phyloP scores from a whole-genome alignment of 2,113 vertebrate species.

The Pimephales promelas region DNA sequence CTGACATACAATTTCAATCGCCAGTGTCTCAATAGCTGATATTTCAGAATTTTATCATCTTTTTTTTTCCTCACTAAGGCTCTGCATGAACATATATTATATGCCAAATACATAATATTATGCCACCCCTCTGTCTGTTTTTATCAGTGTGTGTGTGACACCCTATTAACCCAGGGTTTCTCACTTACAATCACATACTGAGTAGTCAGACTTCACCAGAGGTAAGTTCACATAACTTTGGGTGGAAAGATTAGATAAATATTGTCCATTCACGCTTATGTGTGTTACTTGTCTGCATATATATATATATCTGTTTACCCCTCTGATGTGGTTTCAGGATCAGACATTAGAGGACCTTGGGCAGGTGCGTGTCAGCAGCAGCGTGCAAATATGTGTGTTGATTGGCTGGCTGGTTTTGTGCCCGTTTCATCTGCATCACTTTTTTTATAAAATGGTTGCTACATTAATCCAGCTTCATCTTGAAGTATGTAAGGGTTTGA shows the following conservation, averaged over 20 bases:
- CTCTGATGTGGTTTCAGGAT: slow-evolving; percentile 77
- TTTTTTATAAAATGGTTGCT: slow-evolving; percentile 2
- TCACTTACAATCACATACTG: not conserved
- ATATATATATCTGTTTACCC: slow-evolving; percentile 55
- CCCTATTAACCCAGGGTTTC: slow-evolving; percentile 1
- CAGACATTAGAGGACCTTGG: slow-evolving; percentile 67
- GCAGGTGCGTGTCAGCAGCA: slow-evolving; percentile 68
- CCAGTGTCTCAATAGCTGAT: not conserved
- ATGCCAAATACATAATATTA: not conserved
- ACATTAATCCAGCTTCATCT: slow-evolving; percentile 13
- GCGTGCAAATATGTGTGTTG: not conserved
- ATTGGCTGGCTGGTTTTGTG: slow-evolving; percentile 57
- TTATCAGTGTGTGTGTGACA: not conserved
- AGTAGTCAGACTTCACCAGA: not conserved
- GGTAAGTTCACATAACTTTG: not conserved
- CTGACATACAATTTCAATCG: not conserved
- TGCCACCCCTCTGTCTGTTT: not conserved
- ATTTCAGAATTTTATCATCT: not conserved
- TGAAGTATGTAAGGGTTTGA: not conserved
- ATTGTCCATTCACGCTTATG: not conserved
- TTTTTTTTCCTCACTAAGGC: not conserved
- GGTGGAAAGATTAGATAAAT: not conserved
- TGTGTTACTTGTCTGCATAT: slow-evolving; percentile 32
- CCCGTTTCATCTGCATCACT: slow-evolving; percentile 6
- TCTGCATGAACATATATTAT: not conserved